Percentiles rank a stretch among this genome's conserved stretches.
Evolutionary conservation across 2,888 invertebrate genomes (phyloP).

Genomic region (Coecobrya sp.): DNA sequence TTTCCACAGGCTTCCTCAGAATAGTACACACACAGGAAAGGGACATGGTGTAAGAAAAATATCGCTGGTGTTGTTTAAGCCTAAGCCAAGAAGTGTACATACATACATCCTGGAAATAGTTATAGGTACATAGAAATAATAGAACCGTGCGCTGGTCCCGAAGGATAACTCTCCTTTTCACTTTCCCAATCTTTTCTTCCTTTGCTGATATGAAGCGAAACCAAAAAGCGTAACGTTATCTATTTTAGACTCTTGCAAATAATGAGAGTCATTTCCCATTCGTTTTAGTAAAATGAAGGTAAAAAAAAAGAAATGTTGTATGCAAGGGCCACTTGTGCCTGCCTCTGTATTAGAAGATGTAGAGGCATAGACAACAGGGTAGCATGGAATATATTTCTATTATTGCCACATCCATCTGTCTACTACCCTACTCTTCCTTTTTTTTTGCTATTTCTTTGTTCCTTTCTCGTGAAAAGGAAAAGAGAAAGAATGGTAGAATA

Average conservation of each 20-base stretch:
- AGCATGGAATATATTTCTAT: neutral
- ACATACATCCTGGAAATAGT: too few species aligned
- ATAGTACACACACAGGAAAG: neutral
- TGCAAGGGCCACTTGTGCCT: neutral
- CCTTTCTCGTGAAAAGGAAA: neutral
- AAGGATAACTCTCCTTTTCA: conserved; percentile 30
- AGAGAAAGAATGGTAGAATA: neutral
- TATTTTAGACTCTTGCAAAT: conserved; percentile 1
- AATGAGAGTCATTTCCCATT: conserved; percentile 4
- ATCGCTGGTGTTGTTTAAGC: neutral
- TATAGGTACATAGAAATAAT: too few species aligned
- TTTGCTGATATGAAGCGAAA: conserved; percentile 2
- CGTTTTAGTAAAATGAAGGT: neutral
- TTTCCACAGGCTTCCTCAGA: neutral
- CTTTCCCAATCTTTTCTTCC: neutral
- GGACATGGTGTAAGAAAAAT: neutral
- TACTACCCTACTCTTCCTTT: neutral
- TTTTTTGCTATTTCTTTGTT: conserved; percentile 3
- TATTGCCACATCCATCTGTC: conserved; percentile 48
- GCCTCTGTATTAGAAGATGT: neutral
- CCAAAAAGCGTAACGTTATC: conserved; percentile 30
- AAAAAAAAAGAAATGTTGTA: neutral
- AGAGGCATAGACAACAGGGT: neutral
- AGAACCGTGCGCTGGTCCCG: neutral
- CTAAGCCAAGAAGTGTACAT: neutral